Evolutionary conservation across 2,113 vertebrate species (phyloP).

Genomic region (Apeltes quadracus): DNA sequence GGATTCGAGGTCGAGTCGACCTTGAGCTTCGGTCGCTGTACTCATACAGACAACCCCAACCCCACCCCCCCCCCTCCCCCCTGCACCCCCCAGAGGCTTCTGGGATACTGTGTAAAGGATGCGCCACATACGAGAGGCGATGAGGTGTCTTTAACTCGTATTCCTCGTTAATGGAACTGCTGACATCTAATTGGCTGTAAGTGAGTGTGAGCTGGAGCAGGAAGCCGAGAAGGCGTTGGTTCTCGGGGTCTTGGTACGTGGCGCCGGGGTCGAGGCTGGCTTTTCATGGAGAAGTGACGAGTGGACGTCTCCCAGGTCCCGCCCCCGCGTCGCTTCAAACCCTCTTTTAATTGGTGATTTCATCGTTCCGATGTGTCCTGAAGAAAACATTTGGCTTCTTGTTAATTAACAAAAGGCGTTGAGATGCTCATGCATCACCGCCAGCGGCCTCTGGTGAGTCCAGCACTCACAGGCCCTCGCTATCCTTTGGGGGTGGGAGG

Average conservation of each 20-base stretch:
- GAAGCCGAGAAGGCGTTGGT: too few relatives aligned
- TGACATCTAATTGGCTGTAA: too few relatives aligned
- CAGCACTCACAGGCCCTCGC: slow-evolving; percentile 40
- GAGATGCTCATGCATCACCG: slow-evolving; percentile 76
- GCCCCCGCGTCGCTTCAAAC: slow-evolving; percentile 53
- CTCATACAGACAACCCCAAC: too few relatives aligned
- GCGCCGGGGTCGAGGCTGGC: slow-evolving; percentile 13
- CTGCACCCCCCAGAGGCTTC: too few relatives aligned
- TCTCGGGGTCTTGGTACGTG: too few relatives aligned
- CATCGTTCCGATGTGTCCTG: slow-evolving; percentile 55
- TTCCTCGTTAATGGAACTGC: too few relatives aligned
- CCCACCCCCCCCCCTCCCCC: too few relatives aligned
- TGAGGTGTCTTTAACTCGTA: too few relatives aligned
- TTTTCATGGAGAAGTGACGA: slow-evolving; percentile 39
- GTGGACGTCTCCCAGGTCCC: slow-evolving; percentile 55
- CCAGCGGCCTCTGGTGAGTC: slow-evolving; percentile 70
- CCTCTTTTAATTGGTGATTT: slow-evolving; percentile 76
- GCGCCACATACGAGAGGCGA: too few relatives aligned
- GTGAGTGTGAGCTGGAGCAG: too few relatives aligned
- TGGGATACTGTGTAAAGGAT: too few relatives aligned
- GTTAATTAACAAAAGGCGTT: slow-evolving; percentile 75
- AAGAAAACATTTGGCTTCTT: slow-evolving; percentile 61
- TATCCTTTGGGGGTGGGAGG: slow-evolving; percentile 59
- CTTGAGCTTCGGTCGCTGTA: not conserved
- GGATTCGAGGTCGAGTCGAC: not conserved